Percentiles rank a stretch among this genome's conserved stretches.
These are phyloP conservation scores for Meganola albula DNA, from an alignment of 2,888 invertebrate genomes.

Conservation along the genomic window DNA sequence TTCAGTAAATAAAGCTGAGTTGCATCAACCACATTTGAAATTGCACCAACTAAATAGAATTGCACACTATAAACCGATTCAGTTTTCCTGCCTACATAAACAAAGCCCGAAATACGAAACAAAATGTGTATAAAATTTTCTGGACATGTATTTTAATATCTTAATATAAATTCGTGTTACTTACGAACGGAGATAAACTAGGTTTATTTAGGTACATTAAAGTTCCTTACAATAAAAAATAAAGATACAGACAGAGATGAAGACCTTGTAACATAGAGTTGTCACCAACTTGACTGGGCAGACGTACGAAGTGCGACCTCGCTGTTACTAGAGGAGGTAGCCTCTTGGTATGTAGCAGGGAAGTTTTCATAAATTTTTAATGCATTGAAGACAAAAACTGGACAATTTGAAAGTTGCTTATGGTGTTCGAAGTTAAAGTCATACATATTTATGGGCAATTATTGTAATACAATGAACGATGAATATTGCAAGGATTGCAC, in stretches of 20 bases:
- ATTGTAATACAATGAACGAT: slow-evolving; percentile 66
- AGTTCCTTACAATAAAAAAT: slow-evolving; percentile 21
- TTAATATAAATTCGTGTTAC: no score
- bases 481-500: slow-evolving; percentile 57
- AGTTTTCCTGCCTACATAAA: no score
- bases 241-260: slow-evolving; percentile 24
- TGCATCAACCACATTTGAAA: no score
- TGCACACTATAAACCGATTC: no score
- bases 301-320: slow-evolving; percentile 35
- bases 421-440: slow-evolving; percentile 52
- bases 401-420: slow-evolving; percentile 56
- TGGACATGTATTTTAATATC: no score
- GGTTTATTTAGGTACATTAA: slow-evolving; percentile 10
- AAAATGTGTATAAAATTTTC: no score
- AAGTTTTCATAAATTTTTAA: slow-evolving; percentile 60
- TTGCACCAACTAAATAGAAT: no score
- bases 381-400: slow-evolving; percentile 57
- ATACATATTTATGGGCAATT: slow-evolving; percentile 71
- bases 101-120: no score
- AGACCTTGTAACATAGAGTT: slow-evolving; percentile 24
- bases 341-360: slow-evolving; percentile 36
- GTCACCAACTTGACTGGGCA: slow-evolving; percentile 28
- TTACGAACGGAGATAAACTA: no score
- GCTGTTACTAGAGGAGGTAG: no score
- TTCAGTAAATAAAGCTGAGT: no score